Percentiles rank a stretch among this genome's conserved stretches.
phyloP scores from a whole-genome alignment of 2,888 invertebrate species.

The Subacronicta megacephala region DNA sequence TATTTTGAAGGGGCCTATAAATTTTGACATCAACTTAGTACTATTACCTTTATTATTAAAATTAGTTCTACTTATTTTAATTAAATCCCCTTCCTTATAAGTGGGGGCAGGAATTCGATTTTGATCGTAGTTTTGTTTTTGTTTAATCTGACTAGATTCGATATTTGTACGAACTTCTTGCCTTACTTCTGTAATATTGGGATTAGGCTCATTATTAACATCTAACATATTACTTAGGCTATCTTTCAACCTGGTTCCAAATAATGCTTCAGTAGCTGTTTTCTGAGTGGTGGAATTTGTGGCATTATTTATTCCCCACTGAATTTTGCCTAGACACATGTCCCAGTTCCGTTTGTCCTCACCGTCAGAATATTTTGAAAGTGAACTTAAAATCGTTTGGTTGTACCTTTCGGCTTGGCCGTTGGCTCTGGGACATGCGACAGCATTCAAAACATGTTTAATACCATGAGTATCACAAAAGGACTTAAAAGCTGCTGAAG shows the following conservation, averaged over 20 bases:
- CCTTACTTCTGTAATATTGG: background rate
- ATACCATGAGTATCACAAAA: conserved; percentile 5
- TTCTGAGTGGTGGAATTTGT: conserved; percentile 37
- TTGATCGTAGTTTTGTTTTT: conserved; percentile 2
- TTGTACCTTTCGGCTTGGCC: conserved; percentile 21
- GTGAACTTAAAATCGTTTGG: conserved; percentile 10
- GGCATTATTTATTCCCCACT: conserved; percentile 46
- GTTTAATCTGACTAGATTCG: background rate
- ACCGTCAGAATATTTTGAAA: background rate
- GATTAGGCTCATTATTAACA: background rate
- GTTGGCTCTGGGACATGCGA: conserved; percentile 13
- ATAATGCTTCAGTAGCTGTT: conserved; percentile 34
- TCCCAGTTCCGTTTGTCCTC: conserved; percentile 39
- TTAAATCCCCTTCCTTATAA: conserved; percentile 4
- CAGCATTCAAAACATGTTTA: conserved; percentile 14
- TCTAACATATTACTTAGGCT: conserved; percentile 26
- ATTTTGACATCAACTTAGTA: conserved; percentile 11
- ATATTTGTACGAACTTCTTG: background rate
- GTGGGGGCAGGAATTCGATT: conserved; percentile 1
- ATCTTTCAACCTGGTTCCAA: conserved; percentile 5
- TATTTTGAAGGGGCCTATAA: conserved; percentile 7
- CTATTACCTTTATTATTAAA: conserved; percentile 7
- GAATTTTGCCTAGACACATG: conserved; percentile 30
- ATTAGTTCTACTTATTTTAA: conserved; percentile 11
- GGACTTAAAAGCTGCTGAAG: background rate